Percentiles rank a stretch among this genome's conserved stretches.
Conservation (phyloP, 2,888 invertebrate species). For the Cheiracanthium punctorium region DNA sequence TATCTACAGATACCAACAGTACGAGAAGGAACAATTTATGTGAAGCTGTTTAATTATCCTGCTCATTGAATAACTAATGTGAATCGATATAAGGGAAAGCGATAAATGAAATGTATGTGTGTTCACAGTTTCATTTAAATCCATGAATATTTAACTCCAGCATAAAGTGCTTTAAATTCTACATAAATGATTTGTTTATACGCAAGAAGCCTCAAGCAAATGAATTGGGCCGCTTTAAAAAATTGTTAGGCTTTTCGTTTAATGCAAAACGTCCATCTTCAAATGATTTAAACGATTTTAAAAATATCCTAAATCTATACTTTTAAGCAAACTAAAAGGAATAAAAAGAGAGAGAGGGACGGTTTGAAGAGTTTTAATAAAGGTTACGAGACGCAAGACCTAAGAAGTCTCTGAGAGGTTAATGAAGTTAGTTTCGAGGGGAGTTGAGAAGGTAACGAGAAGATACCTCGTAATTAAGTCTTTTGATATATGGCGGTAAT, state of each 20-base stretch:
- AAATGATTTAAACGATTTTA: neutral
- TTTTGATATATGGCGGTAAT: too few species aligned
- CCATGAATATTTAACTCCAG: slow-evolving; percentile 2
- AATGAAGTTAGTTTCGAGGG: neutral
- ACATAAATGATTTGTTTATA: slow-evolving; percentile 1
- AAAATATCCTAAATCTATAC: neutral
- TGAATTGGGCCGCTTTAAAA: neutral
- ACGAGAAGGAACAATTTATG: neutral
- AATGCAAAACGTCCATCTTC: neutral
- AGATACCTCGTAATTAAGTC: too few species aligned
- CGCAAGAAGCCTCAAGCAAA: neutral
- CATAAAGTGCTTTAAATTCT: neutral
- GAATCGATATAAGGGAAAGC: neutral
- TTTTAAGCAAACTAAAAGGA: neutral
- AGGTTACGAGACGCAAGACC: neutral
- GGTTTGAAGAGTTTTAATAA: neutral
- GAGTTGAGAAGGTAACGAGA: neutral
- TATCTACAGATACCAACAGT: too few species aligned
- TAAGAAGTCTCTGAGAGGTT: neutral
- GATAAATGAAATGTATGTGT: neutral
- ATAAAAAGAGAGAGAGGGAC: neutral
- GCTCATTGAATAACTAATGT: neutral
- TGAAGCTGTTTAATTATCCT: neutral
- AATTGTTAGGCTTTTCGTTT: neutral
- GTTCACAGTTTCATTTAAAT: neutral